A percentile compares a stretch with the other conserved stretches of the same genome.
These are phyloP conservation scores for Alosa sapidissima DNA, from an alignment of 2,797 vertebrate species.

Conservation along the genomic window DNA sequence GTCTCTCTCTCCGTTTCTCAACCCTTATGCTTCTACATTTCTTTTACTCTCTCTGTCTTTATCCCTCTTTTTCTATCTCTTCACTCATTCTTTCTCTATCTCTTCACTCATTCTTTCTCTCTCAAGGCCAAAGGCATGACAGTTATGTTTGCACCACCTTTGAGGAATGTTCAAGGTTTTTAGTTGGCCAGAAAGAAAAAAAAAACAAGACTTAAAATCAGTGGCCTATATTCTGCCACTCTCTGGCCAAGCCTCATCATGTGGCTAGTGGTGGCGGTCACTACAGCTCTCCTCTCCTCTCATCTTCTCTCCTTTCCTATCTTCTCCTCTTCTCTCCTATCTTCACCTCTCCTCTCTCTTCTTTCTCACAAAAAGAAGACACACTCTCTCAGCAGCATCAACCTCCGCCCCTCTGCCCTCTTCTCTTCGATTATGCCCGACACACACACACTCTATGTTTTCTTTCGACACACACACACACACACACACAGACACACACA, in stretches of 20 bases:
- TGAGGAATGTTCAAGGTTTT: background rate
- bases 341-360: slow-evolving; percentile 40
- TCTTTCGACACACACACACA: slow-evolving; percentile 30
- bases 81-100: slow-evolving; percentile 52
- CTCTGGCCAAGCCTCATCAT: background rate
- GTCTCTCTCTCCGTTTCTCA: slow-evolving; percentile 33
- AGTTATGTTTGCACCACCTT: background rate
- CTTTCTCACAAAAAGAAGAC: background rate
- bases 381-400: slow-evolving; percentile 67
- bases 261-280: background rate
- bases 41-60: slow-evolving; percentile 49
- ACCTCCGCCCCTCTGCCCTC: slow-evolving; percentile 76
- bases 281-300: background rate
- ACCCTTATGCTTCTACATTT: slow-evolving; percentile 50
- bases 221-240: background rate
- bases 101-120: background rate
- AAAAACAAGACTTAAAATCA: background rate
- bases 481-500: slow-evolving; percentile 30
- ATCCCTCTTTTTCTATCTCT: slow-evolving; percentile 35
- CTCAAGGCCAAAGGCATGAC: background rate
- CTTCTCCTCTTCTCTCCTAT: slow-evolving; percentile 21
- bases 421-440: slow-evolving; percentile 62
- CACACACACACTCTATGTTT: slow-evolving; percentile 57
- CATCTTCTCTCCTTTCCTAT: background rate
- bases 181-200: background rate